Percentiles rank a stretch among this genome's conserved stretches.
Evolutionary conservation across 2,113 vertebrate species (phyloP).

Genomic region (Loxodonta africana): DNA sequence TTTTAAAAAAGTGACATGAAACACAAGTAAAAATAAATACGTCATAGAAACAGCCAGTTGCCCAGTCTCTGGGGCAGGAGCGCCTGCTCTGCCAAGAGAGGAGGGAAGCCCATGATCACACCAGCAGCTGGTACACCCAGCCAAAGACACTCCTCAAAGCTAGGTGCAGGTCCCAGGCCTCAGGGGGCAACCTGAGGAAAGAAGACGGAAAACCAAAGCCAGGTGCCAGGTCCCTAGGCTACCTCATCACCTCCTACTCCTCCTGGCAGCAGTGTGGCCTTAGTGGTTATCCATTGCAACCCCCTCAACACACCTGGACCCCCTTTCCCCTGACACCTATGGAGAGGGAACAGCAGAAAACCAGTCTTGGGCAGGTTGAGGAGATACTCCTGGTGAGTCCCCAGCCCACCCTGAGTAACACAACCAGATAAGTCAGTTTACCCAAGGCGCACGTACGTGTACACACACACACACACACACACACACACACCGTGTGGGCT

Average conservation of each 20-base stretch:
- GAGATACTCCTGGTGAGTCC: slow-evolving; percentile 66
- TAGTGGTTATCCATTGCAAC: slow-evolving; percentile 81
- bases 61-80: slow-evolving; percentile 89
- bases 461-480: not conserved
- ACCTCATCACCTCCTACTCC: slow-evolving; percentile 3
- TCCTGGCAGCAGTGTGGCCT: slow-evolving; percentile 74
- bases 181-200: slow-evolving; percentile 87
- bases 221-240: slow-evolving; percentile 76
- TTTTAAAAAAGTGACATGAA: slow-evolving; percentile 92
- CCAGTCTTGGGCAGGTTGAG: slow-evolving; percentile 69
- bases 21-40: slow-evolving; percentile 94
- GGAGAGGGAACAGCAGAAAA: slow-evolving; percentile 72
- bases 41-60: slow-evolving; percentile 93
- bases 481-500: slow-evolving; percentile 55
- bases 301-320: slow-evolving; percentile 76
- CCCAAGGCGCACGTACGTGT: not conserved
- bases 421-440: slow-evolving; percentile 80
- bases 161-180: slow-evolving; percentile 88
- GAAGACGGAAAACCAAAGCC: slow-evolving; percentile 83
- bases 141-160: slow-evolving; percentile 86
- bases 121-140: slow-evolving; percentile 85
- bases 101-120: slow-evolving; percentile 91
- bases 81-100: slow-evolving; percentile 84
- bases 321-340: slow-evolving; percentile 58
- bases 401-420: slow-evolving; percentile 80